Evolutionary conservation across 2,888 invertebrate species (phyloP).

Genomic region (Holacanthella duospinosa): DNA sequence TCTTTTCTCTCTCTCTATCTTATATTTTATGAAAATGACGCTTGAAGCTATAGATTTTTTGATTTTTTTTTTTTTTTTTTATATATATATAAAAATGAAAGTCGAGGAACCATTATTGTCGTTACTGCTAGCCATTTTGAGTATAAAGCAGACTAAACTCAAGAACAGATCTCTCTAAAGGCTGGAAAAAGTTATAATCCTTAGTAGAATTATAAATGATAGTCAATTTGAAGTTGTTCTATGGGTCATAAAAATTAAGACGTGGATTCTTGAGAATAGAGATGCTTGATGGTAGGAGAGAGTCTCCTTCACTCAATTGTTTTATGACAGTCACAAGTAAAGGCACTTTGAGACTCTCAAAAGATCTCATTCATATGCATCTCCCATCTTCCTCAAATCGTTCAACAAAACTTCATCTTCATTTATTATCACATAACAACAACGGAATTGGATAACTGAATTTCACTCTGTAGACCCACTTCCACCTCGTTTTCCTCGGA

Average conservation of each 20-base stretch:
- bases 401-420: neutral
- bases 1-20: too few species aligned
- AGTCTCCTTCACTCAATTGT: slow-evolving; percentile 1
- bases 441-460: neutral
- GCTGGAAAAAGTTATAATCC: too few species aligned
- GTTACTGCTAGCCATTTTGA: too few species aligned
- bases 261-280: neutral
- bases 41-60: neutral
- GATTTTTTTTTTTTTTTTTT: too few species aligned
- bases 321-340: slow-evolving; percentile 9
- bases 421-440: neutral
- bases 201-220: too few species aligned
- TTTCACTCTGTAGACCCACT: too few species aligned
- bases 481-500: too few species aligned
- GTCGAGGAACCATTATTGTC: too few species aligned
- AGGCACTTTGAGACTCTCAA: neutral
- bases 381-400: neutral
- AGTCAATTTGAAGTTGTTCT: too few species aligned
- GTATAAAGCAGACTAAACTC: too few species aligned
- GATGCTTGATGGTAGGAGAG: neutral
- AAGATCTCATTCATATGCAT: slow-evolving; percentile 3
- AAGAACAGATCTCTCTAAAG: too few species aligned
- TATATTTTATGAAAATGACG: neutral
- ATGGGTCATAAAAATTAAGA: slow-evolving; percentile 10
- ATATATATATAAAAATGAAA: too few species aligned